Evolutionary conservation across 2,113 vertebrate genomes (phyloP).

Genomic region (Hemichromis elongatus): DNA sequence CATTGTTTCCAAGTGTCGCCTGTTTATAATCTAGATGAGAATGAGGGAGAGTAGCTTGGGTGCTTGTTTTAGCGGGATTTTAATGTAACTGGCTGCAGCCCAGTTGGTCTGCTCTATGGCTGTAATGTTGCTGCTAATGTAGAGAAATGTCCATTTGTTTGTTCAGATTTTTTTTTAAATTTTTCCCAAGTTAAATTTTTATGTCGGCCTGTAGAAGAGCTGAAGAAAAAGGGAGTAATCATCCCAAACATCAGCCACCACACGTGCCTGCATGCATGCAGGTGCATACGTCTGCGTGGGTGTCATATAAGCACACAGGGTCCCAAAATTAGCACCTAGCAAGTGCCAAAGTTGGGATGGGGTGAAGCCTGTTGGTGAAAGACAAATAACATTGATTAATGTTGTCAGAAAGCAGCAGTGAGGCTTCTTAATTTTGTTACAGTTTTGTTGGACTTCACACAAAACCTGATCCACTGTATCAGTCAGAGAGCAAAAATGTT

Average conservation of each 20-base stretch:
- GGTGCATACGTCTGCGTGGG: neutral
- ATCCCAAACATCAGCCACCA: neutral
- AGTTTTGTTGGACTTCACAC: neutral
- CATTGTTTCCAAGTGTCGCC: neutral
- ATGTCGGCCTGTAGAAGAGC: constrained; percentile 1
- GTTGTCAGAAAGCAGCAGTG: neutral
- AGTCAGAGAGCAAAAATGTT: neutral
- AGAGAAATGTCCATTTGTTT: constrained; percentile 19
- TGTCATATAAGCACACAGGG: neutral
- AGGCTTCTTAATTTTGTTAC: neutral
- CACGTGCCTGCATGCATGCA: neutral
- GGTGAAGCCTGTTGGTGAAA: neutral
- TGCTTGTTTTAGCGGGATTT: constrained; percentile 27
- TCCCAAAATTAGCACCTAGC: neutral
- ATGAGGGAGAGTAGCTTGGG: neutral
- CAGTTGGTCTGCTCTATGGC: constrained; percentile 3
- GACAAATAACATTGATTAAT: neutral
- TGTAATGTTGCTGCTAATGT: constrained; percentile 62
- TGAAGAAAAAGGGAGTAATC: neutral
- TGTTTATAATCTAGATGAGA: neutral
- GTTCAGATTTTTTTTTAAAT: constrained; percentile 29
- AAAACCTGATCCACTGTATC: neutral
- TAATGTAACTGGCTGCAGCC: neutral
- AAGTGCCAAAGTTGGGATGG: constrained; percentile 31
- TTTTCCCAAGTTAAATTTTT: constrained; percentile 31